Conservation (phyloP, 2,113 vertebrate species). For the Indicator maculatus region DNA sequence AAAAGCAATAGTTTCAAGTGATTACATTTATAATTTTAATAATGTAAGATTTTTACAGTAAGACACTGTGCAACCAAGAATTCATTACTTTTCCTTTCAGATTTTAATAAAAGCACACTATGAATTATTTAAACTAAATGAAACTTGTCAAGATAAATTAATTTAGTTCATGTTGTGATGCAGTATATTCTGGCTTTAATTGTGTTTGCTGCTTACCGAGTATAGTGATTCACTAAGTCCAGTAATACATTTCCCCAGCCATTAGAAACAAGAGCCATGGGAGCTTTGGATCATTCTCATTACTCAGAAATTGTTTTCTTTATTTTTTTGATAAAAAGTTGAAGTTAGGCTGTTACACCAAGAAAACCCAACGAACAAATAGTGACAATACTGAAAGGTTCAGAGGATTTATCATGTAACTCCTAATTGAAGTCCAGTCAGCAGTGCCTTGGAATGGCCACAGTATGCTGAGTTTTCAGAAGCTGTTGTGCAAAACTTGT, state of each 20-base stretch:
- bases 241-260: slow-evolving; percentile 6
- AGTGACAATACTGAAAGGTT: not conserved
- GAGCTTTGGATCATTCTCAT: not conserved
- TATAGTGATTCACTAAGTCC: not conserved
- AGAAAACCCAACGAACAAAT: not conserved
- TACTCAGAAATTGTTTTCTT: not conserved
- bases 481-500: not conserved
- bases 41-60: slow-evolving; percentile 54
- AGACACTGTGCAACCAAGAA: slow-evolving; percentile 8
- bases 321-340: not conserved
- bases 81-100: slow-evolving; percentile 46
- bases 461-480: not conserved
- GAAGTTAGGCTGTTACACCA: not conserved
- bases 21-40: slow-evolving; percentile 69
- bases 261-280: not conserved
- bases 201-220: slow-evolving; percentile 26
- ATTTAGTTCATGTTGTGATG: slow-evolving; percentile 37
- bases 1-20: slow-evolving; percentile 11
- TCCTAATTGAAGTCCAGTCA: not conserved
- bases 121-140: slow-evolving; percentile 63
- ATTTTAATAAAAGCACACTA: slow-evolving; percentile 52
- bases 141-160: slow-evolving; percentile 56
- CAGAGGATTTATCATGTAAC: not conserved
- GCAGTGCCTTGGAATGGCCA: not conserved
- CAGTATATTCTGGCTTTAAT: slow-evolving; percentile 37